Evolutionary conservation across 2,113 vertebrate species (phyloP).

Genomic region (Sylvietta virens): DNA sequence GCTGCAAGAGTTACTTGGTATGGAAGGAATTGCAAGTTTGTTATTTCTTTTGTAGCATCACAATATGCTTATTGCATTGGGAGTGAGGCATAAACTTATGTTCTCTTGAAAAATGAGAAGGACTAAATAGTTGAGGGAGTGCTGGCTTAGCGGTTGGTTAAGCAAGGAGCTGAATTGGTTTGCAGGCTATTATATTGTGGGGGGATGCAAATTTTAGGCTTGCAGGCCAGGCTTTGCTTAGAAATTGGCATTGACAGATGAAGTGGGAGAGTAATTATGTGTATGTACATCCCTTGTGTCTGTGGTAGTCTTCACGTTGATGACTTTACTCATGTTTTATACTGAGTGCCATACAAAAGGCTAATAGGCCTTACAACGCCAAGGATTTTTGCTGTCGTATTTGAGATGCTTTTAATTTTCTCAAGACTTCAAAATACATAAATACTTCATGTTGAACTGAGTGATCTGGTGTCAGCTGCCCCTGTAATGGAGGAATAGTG

Average conservation of each 20-base stretch:
- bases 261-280: not conserved
- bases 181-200: not conserved
- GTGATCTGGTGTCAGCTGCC: not conserved
- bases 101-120: not conserved
- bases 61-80: not conserved
- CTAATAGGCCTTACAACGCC: not conserved
- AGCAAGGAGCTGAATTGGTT: not conserved
- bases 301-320: not conserved
- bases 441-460: not conserved
- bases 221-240: not conserved
- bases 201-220: not conserved
- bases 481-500: not conserved
- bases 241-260: not conserved
- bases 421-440: not conserved
- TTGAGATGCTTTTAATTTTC: not conserved
- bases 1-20: not conserved
- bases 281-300: not conserved
- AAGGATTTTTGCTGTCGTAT: not conserved
- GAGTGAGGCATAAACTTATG: not conserved
- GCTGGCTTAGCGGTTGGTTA: not conserved
- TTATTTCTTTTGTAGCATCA: not conserved
- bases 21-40: not conserved
- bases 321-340: not conserved
- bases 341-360: not conserved
- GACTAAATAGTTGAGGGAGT: slow-evolving; percentile 6